Evolutionary conservation across 2,113 vertebrate species (phyloP), one percentile per base, ranked within the genome.

Genomic region (Panthera tigris): DNA sequence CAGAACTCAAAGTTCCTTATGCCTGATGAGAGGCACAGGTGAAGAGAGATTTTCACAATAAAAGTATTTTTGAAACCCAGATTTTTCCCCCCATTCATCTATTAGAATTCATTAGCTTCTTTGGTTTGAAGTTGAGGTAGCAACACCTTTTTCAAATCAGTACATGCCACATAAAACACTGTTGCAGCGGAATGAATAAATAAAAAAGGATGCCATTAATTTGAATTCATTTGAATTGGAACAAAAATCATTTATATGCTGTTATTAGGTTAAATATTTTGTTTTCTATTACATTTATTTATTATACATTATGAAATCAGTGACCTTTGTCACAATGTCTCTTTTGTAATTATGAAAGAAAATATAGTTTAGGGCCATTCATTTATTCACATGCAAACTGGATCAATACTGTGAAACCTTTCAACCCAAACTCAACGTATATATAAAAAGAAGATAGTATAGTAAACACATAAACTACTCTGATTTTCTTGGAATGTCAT

Each of bases 251-350:
- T 92, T 84, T 96, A 96, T 97, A 78, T 68, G 65, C 92, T 97
- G 81, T 74, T 88, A 88, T 91, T 97, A 94, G 92, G 90, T 92
- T 97, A 97, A 95, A 85, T 96, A 97, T 94, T 97, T 97, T 96
- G 73, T 94, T 97, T 95, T 79, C 45, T 83, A 80, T 96, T 93
- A n/a, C 29, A 73, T 91, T 88, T 95, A 96, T 89, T 82, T 97
- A 94, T 71, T 88, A 85, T 95, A 94, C 27, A 83, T 79, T 94
- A 63, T 63, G 27, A 97, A 97, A 89, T 88, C 45, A 86, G 36
- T 57, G n/a, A 97, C 66, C 57, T 92, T 94, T 97, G 83, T 78
- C 66, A 81, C 29, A 92, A 88, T 84, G 27, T 92, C 12, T 88
- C 19, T 92, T 97, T 93, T 74, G 6, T 95, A 69, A 97, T 97